Evolutionary conservation across 1,140 invertebrate genomes (phyloP), one percentile per base, ranked within the genome.

Genomic region (Platyura marginata): DNA sequence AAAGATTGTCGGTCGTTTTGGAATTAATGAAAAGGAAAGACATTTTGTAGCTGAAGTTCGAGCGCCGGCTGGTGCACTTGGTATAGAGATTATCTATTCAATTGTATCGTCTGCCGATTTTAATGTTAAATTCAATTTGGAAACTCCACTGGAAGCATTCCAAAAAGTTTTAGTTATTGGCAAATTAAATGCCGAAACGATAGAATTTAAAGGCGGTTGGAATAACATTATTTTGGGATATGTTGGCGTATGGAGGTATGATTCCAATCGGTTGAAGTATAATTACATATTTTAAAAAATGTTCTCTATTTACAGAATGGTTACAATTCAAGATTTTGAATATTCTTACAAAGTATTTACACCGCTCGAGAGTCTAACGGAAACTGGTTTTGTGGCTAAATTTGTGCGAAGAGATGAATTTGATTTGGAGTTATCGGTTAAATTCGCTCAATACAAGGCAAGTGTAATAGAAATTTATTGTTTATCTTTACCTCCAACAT

Each of bases 261-360:
- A n/a, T n/a, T n/a, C n/a, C n/a, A n/a, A n/a, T n/a, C n/a, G n/a
- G n/a, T n/a, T n/a, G n/a, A n/a, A n/a, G n/a, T n/a, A n/a, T n/a
- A n/a, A n/a, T n/a, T n/a, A n/a, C n/a, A n/a, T n/a, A n/a, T n/a
- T n/a, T n/a, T n/a, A n/a, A n/a, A n/a, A n/a, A n/a, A n/a, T n/a
- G n/a, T n/a, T n/a, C n/a, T n/a, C n/a, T n/a, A n/a, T n/a, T n/a
- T n/a, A n/a, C n/a, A n/a, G n/a, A n/a, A n/a, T n/a, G n/a, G n/a
- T n/a, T n/a, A n/a, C n/a, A n/a, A n/a, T n/a, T n/a, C n/a, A 69
- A 3, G 71, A 85, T 56, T 81, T 86, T 40, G 74, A 84, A 46
- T 83, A 85, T 51, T 71, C 75, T 13, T 83, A 81, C 51, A 72
- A 78, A 47, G 58, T 85, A 10, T 82, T 74, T 50, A 82, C 81